Evolutionary conservation across 2,113 vertebrate genomes (phyloP), one percentile per base, ranked within the genome.

Genomic region (Psammodynastes pulverulentus): DNA sequence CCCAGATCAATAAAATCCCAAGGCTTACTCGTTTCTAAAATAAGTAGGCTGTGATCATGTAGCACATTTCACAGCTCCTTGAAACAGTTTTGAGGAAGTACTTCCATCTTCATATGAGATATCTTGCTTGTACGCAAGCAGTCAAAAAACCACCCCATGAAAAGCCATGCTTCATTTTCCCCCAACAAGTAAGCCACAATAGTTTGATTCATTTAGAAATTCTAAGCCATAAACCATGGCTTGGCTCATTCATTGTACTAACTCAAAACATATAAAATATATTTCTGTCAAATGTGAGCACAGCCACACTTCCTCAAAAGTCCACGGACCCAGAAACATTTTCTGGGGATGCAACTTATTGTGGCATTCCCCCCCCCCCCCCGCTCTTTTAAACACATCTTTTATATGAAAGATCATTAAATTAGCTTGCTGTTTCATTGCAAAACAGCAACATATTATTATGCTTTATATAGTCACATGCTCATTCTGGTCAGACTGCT

Each of bases 401-500:
- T 90, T 91, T 12, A 51, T 92, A 6, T 92, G 92, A 94, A 92
- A 84, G 10, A 29, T 88, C 45, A 51, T 91, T 87, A 89, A 72
- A 79, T 7, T 92, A 93, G 92, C 88, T 90, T 91, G 53, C 89
- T 85, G 49, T 93, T 90, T 92, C 91, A 0, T 88, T 84, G 93
- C 48, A 56, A 94, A 94, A 91, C 43, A 45, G 17, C 92, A 43
- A 89, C 3, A 8, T 94, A 79, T 39, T 79, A 79, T 93, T 94
- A 67, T 91, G 93, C 92, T 94, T 95, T 95, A 92, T 24, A 84
- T 91, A 26, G 89, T 95, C 96, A 95, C 92, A 94, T 92, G 85
- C 90, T 96, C 88, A 43, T 93, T 51, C 95, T 92, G 89, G 72
- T 87, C 89, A 88, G 91, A 90, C 53, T 94, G 21, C 2, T 92